Evolutionary conservation across 2,797 vertebrate genomes (phyloP).

Genomic region (Aselliscus stoliczkanus): DNA sequence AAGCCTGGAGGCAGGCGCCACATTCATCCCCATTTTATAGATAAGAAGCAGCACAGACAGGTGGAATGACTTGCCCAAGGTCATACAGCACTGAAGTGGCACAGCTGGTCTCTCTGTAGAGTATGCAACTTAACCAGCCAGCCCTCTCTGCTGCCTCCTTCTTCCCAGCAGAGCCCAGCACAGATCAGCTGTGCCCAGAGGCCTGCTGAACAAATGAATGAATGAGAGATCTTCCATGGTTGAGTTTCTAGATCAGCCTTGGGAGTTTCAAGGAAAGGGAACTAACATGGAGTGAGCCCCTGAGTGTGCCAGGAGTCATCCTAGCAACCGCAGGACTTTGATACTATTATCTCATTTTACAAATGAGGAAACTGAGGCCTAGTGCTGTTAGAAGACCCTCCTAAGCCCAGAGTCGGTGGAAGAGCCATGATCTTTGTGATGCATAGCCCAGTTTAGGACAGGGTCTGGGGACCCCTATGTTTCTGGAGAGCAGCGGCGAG

Average conservation of each 20-base stretch:
- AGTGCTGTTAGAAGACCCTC: background rate
- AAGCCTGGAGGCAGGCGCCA: background rate
- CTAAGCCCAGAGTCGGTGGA: background rate
- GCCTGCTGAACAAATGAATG: background rate
- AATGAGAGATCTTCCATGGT: background rate
- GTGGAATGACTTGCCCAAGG: background rate
- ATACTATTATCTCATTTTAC: background rate
- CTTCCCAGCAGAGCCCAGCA: background rate
- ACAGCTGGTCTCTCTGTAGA: background rate
- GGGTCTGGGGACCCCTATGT: background rate
- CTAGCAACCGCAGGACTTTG: background rate
- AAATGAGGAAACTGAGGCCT: background rate
- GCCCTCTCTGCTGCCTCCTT: background rate
- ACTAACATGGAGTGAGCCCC: background rate
- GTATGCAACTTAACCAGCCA: background rate
- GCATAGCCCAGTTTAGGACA: background rate
- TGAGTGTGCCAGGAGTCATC: background rate
- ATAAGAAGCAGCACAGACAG: background rate
- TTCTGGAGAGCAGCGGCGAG: background rate
- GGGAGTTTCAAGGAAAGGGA: background rate
- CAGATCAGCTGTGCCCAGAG: background rate
- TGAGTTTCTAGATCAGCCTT: background rate
- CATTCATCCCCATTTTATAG: background rate
- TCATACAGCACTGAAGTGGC: background rate
- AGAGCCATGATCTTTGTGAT: background rate